phyloP scores from a whole-genome alignment of 2,113 vertebrate genomes.

The Oncorhynchus keta region DNA sequence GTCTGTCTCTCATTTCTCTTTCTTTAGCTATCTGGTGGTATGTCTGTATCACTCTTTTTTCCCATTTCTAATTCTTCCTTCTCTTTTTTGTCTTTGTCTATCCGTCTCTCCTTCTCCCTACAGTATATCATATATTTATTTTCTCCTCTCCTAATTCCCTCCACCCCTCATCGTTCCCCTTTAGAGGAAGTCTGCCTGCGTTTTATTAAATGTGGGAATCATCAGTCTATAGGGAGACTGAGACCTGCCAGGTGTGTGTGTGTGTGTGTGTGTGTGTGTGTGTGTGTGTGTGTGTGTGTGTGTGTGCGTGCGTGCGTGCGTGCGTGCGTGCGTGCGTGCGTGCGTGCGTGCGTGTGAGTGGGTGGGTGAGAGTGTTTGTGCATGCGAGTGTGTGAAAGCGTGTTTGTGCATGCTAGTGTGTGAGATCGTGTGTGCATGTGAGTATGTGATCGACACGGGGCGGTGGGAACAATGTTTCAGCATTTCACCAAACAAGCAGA shows the following conservation, averaged over 20 bases:
- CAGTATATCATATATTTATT: not conserved
- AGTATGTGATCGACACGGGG: slow-evolving; percentile 1
- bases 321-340: not conserved
- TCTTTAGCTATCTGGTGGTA: not conserved
- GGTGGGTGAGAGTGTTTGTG: not conserved
- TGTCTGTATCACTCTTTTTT: slow-evolving; percentile 10
- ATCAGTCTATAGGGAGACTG: slow-evolving; percentile 29
- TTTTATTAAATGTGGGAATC: slow-evolving; percentile 41
- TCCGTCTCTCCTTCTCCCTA: not conserved
- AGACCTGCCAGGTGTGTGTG: slow-evolving; percentile 38
- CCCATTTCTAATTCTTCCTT: not conserved
- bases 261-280: not conserved
- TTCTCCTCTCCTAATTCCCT: not conserved
- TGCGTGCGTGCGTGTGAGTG: not conserved
- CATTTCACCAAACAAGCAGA: slow-evolving; percentile 45
- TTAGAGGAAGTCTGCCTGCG: slow-evolving; percentile 4
- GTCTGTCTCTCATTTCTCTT: not conserved
- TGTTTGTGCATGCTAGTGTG: not conserved
- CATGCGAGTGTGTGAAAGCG: too few species aligned
- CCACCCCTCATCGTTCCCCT: not conserved
- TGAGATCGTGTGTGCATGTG: not conserved
- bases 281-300: not conserved
- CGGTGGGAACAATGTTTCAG: slow-evolving; percentile 23
- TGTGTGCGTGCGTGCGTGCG: slow-evolving; percentile 12
- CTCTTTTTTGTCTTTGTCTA: not conserved